Evolutionary conservation across 2,113 vertebrate genomes (phyloP).

Genomic region (Colaptes auratus): DNA sequence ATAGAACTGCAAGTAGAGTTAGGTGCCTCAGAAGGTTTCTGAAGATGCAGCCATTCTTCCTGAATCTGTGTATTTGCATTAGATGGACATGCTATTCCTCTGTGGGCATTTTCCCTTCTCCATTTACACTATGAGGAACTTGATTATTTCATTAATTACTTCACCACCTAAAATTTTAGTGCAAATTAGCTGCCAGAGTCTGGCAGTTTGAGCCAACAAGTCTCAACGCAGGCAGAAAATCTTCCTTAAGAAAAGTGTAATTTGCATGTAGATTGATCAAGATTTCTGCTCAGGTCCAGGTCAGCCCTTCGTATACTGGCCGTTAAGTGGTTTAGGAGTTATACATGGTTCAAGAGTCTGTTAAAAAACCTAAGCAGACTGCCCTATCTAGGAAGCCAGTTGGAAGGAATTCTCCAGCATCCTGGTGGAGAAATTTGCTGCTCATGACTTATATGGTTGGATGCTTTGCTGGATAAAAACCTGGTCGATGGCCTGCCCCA

Average conservation of each 20-base stretch:
- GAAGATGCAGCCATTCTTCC: background rate
- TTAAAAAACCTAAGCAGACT: background rate
- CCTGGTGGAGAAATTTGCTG: too few relatives aligned
- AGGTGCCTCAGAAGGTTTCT: background rate
- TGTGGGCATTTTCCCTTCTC: background rate
- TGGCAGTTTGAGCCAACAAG: background rate
- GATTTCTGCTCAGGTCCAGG: background rate
- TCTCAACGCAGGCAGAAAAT: background rate
- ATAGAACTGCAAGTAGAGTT: background rate
- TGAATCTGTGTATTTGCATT: background rate
- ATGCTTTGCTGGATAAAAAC: too few relatives aligned
- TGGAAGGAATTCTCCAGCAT: background rate
- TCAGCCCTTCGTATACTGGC: rapidly evolving
- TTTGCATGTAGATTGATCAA: background rate
- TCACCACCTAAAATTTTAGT: background rate
- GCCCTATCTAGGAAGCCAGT: background rate
- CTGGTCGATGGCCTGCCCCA: too few relatives aligned
- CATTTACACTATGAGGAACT: background rate
- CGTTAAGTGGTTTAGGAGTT: background rate
- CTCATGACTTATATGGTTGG: too few relatives aligned
- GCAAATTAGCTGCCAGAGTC: background rate
- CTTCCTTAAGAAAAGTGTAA: background rate
- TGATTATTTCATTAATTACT: background rate
- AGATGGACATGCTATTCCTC: background rate
- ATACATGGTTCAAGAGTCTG: background rate